phyloP scores from a whole-genome alignment of 2,888 invertebrate genomes.

The Galeruca laticollis region DNA sequence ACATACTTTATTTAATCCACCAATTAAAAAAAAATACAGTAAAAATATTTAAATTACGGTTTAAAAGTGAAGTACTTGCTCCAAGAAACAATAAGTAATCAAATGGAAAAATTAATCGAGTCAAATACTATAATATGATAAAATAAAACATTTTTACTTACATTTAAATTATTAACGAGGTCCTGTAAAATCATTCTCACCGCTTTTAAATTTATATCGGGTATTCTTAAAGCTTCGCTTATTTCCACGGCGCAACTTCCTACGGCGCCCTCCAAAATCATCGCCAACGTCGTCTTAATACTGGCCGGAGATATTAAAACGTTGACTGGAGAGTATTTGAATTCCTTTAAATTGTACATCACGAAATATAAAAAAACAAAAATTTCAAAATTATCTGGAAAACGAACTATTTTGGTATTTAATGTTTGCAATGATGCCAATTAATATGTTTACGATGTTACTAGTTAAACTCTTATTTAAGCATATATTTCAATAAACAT shows the following conservation, averaged over 20 bases:
- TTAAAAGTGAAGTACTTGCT: too few species aligned
- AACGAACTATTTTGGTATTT: background rate
- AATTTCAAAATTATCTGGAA: background rate
- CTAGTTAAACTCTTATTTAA: too few species aligned
- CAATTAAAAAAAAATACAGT: too few species aligned
- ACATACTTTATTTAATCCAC: too few species aligned
- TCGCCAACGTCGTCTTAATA: slow-evolving; percentile 73
- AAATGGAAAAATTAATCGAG: too few species aligned
- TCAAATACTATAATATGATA: too few species aligned
- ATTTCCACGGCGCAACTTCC: slow-evolving; percentile 73
- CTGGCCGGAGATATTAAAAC: slow-evolving; percentile 77
- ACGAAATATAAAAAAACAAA: slow-evolving; percentile 27
- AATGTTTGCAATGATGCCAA: background rate
- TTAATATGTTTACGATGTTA: too few species aligned
- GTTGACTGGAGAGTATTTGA: slow-evolving; percentile 66
- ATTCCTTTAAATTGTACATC: slow-evolving; percentile 48
- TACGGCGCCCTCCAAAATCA: slow-evolving; percentile 74
- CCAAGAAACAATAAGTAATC: too few species aligned
- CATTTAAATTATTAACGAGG: slow-evolving; percentile 52
- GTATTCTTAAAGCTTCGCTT: slow-evolving; percentile 69
- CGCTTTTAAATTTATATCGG: slow-evolving; percentile 47
- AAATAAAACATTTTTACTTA: slow-evolving; percentile 44
- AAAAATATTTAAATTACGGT: too few species aligned
- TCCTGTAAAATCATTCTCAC: slow-evolving; percentile 49
- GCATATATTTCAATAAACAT: too few species aligned